Evolutionary conservation across 92 coral and sea anemone species (phyloP).

Genomic region (Palythoa grandis): DNA sequence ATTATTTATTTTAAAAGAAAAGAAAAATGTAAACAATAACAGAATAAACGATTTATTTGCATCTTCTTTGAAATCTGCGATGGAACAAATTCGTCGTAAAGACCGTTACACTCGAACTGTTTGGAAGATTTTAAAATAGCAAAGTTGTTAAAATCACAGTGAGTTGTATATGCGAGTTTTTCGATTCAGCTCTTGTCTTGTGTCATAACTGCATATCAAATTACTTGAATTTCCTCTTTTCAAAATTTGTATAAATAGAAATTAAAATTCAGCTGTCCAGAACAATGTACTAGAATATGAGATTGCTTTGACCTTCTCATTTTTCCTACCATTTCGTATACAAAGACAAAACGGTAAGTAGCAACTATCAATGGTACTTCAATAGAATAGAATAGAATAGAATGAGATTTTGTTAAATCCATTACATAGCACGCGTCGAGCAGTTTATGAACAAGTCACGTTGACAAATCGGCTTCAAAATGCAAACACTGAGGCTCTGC

Average conservation of each 20-base stretch:
- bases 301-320: background rate
- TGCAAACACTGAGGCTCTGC: slow-evolving; percentile 28
- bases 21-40: background rate
- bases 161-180: too few species aligned
- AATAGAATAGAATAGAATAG: background rate
- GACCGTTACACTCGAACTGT: too few species aligned
- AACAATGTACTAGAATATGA: background rate
- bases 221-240: background rate
- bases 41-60: background rate
- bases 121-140: too few species aligned
- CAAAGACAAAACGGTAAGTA: background rate
- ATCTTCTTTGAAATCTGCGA: background rate
- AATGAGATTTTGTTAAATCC: background rate
- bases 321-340: background rate
- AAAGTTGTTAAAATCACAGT: background rate
- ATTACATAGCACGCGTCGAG: background rate
- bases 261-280: background rate
- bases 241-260: slow-evolving; percentile 5
- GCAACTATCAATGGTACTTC: background rate
- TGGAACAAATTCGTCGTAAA: background rate
- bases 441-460: background rate
- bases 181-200: background rate
- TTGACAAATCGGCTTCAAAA: slow-evolving; percentile 12
- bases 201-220: background rate
- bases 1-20: too few species aligned